phyloP scores from a whole-genome alignment of 2,888 invertebrate species.

The Xestia c-nigrum region DNA sequence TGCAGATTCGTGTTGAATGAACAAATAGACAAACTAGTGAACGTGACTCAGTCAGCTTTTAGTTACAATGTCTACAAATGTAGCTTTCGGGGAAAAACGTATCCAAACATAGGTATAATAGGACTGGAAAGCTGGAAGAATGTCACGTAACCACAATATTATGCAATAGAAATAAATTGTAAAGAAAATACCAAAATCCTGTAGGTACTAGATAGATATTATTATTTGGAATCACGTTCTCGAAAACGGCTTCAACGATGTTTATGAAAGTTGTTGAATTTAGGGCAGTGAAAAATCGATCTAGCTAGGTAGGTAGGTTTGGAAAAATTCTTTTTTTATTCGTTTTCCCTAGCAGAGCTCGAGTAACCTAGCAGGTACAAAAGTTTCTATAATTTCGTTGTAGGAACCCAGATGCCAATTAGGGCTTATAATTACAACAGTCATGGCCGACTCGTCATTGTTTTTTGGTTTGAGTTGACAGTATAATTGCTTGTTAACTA shows the following conservation, averaged over 20 bases:
- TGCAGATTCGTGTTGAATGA: conserved; percentile 75
- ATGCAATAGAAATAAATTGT: background rate
- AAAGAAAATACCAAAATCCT: background rate
- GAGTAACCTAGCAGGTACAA: background rate
- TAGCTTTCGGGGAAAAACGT: background rate
- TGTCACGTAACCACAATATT: background rate
- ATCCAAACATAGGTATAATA: background rate
- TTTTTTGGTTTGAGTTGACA: background rate
- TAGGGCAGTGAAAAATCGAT: too few species aligned
- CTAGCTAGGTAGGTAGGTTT: too few species aligned
- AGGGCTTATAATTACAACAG: background rate
- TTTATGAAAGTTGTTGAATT: too few species aligned
- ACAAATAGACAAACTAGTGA: conserved; percentile 72
- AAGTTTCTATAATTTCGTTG: background rate
- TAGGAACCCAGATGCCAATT: background rate
- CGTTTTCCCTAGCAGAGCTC: too few species aligned
- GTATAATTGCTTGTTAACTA: background rate
- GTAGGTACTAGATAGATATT: too few species aligned
- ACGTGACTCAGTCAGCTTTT: conserved; percentile 59
- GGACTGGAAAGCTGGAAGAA: background rate
- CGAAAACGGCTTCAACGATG: too few species aligned
- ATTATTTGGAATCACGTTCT: too few species aligned
- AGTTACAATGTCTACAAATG: conserved; percentile 25
- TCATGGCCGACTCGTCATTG: background rate
- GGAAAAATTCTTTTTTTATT: too few species aligned